A percentile compares a stretch with the other conserved stretches of the same genome.
phyloP scores from a whole-genome alignment of 2,113 vertebrate species.

The Crotalus helleri region DNA sequence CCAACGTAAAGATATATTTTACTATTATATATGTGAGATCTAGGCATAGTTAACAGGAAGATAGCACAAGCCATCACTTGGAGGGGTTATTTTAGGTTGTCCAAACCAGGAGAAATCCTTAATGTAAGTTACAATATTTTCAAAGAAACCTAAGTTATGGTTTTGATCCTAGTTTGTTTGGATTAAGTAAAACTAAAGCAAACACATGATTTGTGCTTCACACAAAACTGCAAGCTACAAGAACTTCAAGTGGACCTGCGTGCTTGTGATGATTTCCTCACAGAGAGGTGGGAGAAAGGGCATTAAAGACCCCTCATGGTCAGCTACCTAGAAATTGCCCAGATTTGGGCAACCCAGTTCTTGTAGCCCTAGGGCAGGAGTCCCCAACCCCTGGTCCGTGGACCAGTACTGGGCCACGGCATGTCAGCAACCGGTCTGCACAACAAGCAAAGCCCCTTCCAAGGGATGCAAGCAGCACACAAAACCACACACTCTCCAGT shows the following conservation, averaged over 20 bases:
- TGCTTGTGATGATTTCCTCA: background rate
- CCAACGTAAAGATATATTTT: background rate
- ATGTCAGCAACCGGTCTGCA: no score
- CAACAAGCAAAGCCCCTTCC: no score
- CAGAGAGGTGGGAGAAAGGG: background rate
- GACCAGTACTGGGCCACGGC: no score
- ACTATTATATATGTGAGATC: background rate
- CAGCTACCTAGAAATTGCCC: background rate
- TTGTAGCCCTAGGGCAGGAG: background rate
- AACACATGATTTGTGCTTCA: background rate
- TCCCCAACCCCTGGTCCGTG: no score
- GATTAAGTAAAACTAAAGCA: background rate
- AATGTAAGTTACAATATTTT: background rate
- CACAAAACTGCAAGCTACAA: background rate
- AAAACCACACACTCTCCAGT: no score
- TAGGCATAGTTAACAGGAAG: background rate
- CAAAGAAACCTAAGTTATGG: background rate
- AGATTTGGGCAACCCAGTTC: background rate
- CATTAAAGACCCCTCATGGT: background rate
- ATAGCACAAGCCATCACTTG: background rate
- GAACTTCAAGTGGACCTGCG: background rate
- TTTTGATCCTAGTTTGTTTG: background rate
- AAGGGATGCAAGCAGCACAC: no score
- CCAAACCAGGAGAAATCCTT: background rate
- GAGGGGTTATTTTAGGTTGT: background rate